Base-by-base conservation (phyloP, 64 coral and sea anemone species). In the Cladopsammia gracilis region DNA sequence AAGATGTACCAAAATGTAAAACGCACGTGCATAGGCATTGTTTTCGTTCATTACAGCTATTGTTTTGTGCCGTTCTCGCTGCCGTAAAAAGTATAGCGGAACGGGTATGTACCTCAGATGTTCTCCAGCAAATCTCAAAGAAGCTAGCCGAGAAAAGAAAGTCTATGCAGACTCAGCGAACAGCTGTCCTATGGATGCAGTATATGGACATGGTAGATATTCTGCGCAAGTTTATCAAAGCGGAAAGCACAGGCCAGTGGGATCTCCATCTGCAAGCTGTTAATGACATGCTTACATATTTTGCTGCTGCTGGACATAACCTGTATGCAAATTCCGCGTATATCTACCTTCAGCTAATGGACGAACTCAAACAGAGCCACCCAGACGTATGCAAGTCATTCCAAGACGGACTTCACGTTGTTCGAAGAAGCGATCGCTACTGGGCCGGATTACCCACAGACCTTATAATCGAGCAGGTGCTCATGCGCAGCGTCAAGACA, bases 131-230 rank as follows among this genome's bases (percentile, higher is more conserved):
- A n/a, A n/a, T n/a, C n/a, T n/a, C n/a, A n/a, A n/a, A n/a, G n/a
- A n/a, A n/a, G n/a, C n/a, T n/a, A n/a, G n/a, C n/a, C n/a, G n/a
- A n/a, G n/a, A n/a, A n/a, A n/a, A n/a, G n/a, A n/a, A n/a, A n/a
- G n/a, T n/a, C n/a, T n/a, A n/a, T n/a, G n/a, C n/a, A n/a, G n/a
- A n/a, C n/a, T n/a, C n/a, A n/a, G n/a, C n/a, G n/a, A n/a, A 56
- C 78, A 74, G 60, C 44, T 48, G 68, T 26, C 14, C 66, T 73
- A 58, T 85, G 89, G n/a, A 6, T 84, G 5, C 64, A 82, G 49
- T 95, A 89, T 54, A 88, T 86, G 83, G 43, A 70, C 8, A 86
- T 70, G 62, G 24, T 86, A 6, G 83, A 66, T 50, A 1, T 86
- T 42, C 70, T 88, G 7, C 85, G 50, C 3, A 5, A 52, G 25